These are phyloP conservation scores for Hemistola chrysoprasaria DNA, from an alignment of 2,888 invertebrate species.

Conservation along the genomic window DNA sequence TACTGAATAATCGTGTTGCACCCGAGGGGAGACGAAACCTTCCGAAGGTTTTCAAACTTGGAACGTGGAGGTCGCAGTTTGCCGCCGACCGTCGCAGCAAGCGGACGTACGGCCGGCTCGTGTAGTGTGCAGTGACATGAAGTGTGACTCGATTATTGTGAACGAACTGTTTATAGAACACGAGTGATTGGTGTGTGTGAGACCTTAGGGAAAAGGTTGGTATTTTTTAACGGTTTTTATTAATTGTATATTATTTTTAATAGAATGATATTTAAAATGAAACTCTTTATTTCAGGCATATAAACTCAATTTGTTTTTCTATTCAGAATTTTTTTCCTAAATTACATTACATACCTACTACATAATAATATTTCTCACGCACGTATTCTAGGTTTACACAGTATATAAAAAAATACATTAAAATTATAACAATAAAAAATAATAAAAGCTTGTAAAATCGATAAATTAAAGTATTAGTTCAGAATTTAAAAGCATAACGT, in stretches of 20 bases:
- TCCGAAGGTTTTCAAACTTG: constrained; percentile 52
- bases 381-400: too few species aligned
- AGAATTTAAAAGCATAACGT: too few species aligned
- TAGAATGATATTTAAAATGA: too few species aligned
- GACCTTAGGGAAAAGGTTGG: constrained; percentile 22
- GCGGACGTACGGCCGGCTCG: constrained; percentile 36
- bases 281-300: too few species aligned
- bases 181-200: constrained; percentile 19
- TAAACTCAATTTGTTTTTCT: too few species aligned
- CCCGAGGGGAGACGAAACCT: constrained; percentile 45
- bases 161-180: constrained; percentile 30
- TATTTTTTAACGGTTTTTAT: constrained; percentile 8
- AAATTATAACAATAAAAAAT: too few species aligned
- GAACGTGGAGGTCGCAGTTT: constrained; percentile 51
- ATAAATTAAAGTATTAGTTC: too few species aligned
- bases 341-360: too few species aligned
- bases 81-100: constrained; percentile 39
- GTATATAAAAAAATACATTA: too few species aligned
- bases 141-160: constrained; percentile 43
- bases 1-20: constrained; percentile 42
- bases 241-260: background rate
- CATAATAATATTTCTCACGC: too few species aligned
- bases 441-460: too few species aligned
- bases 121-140: constrained; percentile 49
- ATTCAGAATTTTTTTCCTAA: too few species aligned